These are phyloP conservation scores for Pyralis farinalis DNA, from an alignment of 2,888 invertebrate species.

Conservation along the genomic window DNA sequence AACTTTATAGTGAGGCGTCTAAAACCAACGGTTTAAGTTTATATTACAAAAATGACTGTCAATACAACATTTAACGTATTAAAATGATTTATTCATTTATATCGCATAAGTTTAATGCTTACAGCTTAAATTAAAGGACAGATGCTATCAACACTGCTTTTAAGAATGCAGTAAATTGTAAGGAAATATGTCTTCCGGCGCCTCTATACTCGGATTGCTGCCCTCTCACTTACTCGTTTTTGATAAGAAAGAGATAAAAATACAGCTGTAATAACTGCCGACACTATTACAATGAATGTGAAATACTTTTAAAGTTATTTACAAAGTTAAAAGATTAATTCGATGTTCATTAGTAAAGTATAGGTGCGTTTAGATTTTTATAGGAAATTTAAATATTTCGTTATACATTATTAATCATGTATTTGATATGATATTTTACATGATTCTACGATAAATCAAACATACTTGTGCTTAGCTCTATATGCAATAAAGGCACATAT, in stretches of 20 bases:
- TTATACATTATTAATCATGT: too few species aligned
- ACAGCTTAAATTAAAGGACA: slow-evolving; percentile 5
- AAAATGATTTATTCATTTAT: slow-evolving; percentile 2
- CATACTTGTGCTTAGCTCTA: too few species aligned
- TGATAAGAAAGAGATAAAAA: background rate
- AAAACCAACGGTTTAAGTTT: too few species aligned
- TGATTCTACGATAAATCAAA: too few species aligned
- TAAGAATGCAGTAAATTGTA: slow-evolving; percentile 5
- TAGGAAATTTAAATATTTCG: slow-evolving; percentile 3
- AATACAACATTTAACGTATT: background rate
- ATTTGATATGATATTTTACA: too few species aligned
- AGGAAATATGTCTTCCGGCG: slow-evolving; percentile 5
- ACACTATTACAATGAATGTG: background rate
- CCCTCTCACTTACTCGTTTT: background rate
- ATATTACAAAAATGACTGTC: too few species aligned
- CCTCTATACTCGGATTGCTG: background rate
- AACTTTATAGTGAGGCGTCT: too few species aligned
- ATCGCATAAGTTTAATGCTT: slow-evolving; percentile 3
- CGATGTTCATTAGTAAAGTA: background rate
- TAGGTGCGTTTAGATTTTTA: slow-evolving; percentile 3
- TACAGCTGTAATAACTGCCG: background rate
- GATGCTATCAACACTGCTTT: slow-evolving; percentile 2
- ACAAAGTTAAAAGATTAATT: too few species aligned
- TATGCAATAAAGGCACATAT: too few species aligned
- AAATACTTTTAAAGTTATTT: too few species aligned